These are phyloP conservation scores for Helicorthomorpha holstii DNA, from an alignment of 1,140 invertebrate species.

Conservation along the genomic window DNA sequence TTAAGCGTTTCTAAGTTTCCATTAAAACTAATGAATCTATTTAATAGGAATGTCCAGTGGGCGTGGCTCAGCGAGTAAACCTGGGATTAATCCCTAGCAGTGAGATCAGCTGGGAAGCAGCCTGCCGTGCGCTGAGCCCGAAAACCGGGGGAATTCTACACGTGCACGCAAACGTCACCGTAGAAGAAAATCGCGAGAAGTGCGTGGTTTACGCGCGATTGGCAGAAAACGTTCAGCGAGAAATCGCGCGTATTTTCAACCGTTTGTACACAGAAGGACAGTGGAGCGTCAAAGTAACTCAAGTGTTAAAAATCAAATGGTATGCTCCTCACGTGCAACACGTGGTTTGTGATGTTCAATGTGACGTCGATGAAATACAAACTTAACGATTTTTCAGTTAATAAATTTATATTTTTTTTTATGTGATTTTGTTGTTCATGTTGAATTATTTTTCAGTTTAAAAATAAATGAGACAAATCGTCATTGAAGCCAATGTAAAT, in stretches of 20 bases:
- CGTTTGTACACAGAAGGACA: no score
- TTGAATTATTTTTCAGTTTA: no score
- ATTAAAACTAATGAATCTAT: background rate
- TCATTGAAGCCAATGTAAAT: no score
- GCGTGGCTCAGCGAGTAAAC: constrained; percentile 40
- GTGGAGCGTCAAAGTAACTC: constrained; percentile 25
- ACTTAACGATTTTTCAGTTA: no score
- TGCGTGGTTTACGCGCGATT: constrained; percentile 24
- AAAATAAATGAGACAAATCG: no score
- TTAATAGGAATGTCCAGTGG: constrained; percentile 27
- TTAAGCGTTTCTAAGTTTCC: no score
- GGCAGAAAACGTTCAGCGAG: constrained; percentile 19
- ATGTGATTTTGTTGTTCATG: no score
- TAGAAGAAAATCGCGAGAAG: no score
- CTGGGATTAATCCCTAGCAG: constrained; percentile 41
- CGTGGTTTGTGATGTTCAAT: constrained; percentile 33
- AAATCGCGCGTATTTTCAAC: no score
- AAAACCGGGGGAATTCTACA: constrained; percentile 34
- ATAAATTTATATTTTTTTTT: no score
- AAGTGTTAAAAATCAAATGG: constrained; percentile 35
- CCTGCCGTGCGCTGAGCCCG: constrained; percentile 32
- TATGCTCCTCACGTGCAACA: constrained; percentile 43
- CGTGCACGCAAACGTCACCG: constrained; percentile 35
- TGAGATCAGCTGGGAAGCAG: constrained; percentile 32
- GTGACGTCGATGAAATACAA: no score